A percentile compares a stretch with the other conserved stretches of the same genome.
These are phyloP conservation scores for Spodoptera picta DNA, from an alignment of 2,888 invertebrate genomes.

Conservation along the genomic window DNA sequence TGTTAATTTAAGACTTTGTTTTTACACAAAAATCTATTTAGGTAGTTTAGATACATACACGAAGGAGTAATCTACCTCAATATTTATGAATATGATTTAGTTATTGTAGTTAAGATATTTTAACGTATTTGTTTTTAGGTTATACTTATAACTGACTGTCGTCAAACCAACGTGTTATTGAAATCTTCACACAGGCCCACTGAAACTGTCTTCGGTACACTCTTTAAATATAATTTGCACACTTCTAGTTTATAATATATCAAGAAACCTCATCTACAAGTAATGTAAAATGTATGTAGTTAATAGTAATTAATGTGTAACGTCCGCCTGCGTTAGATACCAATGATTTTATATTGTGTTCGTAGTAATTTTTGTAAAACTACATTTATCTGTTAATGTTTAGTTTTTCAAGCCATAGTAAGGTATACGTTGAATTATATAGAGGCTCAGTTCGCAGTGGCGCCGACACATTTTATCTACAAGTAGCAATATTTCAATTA, in stretches of 20 bases:
- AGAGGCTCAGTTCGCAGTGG: conserved; percentile 41
- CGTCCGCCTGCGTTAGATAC: conserved; percentile 52
- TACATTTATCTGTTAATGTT: conserved; percentile 15
- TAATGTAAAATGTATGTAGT: conserved; percentile 31
- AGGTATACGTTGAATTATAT: not conserved
- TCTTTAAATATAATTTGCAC: conserved; percentile 5
- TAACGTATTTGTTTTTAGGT: conserved; percentile 48
- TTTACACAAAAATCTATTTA: conserved; percentile 30
- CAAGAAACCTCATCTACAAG: conserved; percentile 5
- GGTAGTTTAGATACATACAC: conserved; percentile 35
- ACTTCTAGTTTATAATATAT: conserved; percentile 1
- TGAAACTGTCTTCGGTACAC: conserved; percentile 31
- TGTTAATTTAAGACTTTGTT: conserved; percentile 43
- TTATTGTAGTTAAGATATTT: conserved; percentile 48
- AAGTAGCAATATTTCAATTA: not conserved
- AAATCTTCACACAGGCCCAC: conserved; percentile 38
- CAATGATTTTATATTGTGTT: conserved; percentile 54
- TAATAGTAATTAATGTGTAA: conserved; percentile 40
- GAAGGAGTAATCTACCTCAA: conserved; percentile 55
- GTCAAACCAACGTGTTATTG: conserved; percentile 24
- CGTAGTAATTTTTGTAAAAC: conserved; percentile 20
- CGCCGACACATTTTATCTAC: conserved; percentile 13
- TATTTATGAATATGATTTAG: conserved; percentile 52
- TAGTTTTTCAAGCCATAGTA: conserved; percentile 14
- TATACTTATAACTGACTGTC: conserved; percentile 33